Evolutionary conservation across 2,888 invertebrate genomes (phyloP), one percentile per base, ranked within the genome.

Genomic region (Trachelus stipa): DNA sequence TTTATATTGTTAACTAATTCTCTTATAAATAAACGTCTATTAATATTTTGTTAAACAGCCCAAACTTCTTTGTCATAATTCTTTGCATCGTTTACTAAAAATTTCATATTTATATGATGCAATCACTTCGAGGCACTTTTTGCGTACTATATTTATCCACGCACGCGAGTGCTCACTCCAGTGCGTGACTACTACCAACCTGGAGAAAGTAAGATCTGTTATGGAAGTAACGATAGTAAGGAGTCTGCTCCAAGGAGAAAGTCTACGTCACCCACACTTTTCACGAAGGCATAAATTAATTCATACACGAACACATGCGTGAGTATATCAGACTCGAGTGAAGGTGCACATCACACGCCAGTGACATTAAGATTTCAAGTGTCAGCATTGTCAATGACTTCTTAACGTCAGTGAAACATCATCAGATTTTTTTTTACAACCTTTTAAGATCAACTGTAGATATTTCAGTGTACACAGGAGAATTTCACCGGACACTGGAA

Each of bases 1-100:
- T 84, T 83, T 73, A 74, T 83, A 87, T 90, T 91, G 91, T 91
- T 91, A 88, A 89, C 86, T 88, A 87, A 89, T 89, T 84, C 84
- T 83, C 87, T 89, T 88, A 85, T 83, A 82, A 91, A 91, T 90
- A 91, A 91, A 91, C 71, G 84, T 85, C 86, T 81, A 86, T 86
- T 84, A 85, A 87, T 89, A 85, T 89, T 89, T 89, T 89, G 88
- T 90, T 90, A 87, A 86, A 77, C 56, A 73, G 15, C 23, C 34
- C 30, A 23, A 56, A 23, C 9, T 35, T 34, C 23, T 69, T 34
- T 68, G 0, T 4, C 69, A 56, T 9, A 23, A 0, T 23, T 23
- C 9, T 15, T 23, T 9, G 1, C 23, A 6, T 23, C 56, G 23
- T 56, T 1, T 56, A 9, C 23, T 23, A 15, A 56, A 23, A 23